A percentile compares a stretch with the other conserved stretches of the same genome.
Conservation (phyloP, 1,140 invertebrate genomes). For the Tribolium madens region DNA sequence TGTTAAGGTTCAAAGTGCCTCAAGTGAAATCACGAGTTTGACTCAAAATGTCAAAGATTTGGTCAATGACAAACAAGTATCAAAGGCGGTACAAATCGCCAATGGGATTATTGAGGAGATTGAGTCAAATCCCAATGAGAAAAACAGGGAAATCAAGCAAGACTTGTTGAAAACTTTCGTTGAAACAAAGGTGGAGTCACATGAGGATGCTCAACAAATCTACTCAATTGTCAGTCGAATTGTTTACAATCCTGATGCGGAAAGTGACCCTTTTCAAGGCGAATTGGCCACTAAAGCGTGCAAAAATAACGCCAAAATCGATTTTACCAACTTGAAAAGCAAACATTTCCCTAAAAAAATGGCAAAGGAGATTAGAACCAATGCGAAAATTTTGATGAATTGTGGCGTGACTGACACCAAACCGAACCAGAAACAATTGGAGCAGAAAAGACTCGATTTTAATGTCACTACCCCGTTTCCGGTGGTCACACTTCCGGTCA, state of each 20-base stretch:
- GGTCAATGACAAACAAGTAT: not conserved
- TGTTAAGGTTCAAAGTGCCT: not conserved
- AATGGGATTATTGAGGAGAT: slow-evolving; percentile 16
- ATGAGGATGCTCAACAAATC: not conserved
- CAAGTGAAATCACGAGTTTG: not conserved
- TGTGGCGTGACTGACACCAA: slow-evolving; percentile 13
- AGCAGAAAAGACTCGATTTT: not conserved
- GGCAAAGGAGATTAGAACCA: not conserved
- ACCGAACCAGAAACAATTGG: not conserved
- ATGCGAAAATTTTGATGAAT: not conserved
- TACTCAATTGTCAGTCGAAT: not conserved
- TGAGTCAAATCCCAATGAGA: not conserved
- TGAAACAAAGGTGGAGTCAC: not conserved
- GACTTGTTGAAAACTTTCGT: not conserved
- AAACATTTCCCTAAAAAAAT: not conserved
- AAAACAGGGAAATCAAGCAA: not conserved
- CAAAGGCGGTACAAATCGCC: not conserved
- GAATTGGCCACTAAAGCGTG: slow-evolving; percentile 6
- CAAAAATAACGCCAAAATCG: not conserved
- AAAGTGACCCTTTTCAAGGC: slow-evolving; percentile 2
- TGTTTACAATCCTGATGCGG: not conserved
- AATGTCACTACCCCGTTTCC: slow-evolving; percentile 19
- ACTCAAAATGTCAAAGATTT: not conserved
- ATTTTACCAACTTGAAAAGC: not conserved
- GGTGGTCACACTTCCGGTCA: not conserved